Base-by-base conservation (phyloP, 2,888 invertebrate genomes). In the Catonia carolina region DNA sequence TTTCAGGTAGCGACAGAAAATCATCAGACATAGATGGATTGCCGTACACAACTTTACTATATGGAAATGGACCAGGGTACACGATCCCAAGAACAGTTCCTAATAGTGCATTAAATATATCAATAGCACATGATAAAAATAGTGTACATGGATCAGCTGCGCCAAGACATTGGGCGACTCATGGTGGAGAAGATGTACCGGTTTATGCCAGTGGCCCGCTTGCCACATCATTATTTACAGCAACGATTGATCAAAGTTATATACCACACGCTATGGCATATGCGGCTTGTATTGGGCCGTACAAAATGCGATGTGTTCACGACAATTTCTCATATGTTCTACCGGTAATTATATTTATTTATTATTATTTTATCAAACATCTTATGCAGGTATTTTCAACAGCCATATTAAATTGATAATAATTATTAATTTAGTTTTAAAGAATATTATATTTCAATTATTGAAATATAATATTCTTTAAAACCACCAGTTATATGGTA, bases 241-340 rank as follows among this genome's bases (percentile, higher is more conserved):
- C 87, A 0, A 85, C 86, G 7, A 81, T 89, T 60, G 90, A 91
- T 69, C 90, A 91, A 72, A 86, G 85, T 68, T 90, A 87, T 74
- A 86, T 91, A 52, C 87, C 89, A 0, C 89, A 90, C 69, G 89
- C 88, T 2, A 85, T 91, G 66, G 88, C 88, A 8, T 89, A 85
- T 71, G 5, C 45, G 3, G 45, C 45, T 7, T 45, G 45, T n/a
- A 45, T 45, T 1, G 45, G 45, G 4, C 45, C 45, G 10, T 45
- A 45, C 45, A 45, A 45, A 27, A 22, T 23, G 45, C 1, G 45
- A 2, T 45, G 45, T 15, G 8, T 14, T 10, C 45, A 45, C 8
- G 15, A 14, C 22, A 45, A 45, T 27, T 45, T 20, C 22, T 45
- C 45, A 14, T 23, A 23, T 14, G 15, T 27, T 12, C 14, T 45